phyloP scores from a whole-genome alignment of 2,888 invertebrate species.

The Aphelenchoides bicaudatus region DNA sequence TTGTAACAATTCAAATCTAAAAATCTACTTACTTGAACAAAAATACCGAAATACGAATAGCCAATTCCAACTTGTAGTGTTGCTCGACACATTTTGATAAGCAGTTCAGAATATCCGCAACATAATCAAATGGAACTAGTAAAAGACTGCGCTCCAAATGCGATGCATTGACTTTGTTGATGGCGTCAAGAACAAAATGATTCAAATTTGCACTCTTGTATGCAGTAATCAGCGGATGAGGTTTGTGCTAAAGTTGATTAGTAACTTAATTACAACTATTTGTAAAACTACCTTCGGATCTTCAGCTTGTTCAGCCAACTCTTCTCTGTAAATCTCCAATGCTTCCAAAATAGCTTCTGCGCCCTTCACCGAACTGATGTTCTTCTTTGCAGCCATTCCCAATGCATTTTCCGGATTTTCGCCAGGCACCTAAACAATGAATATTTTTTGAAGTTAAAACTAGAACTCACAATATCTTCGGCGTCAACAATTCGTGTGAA shows the following conservation, averaged over 20 bases:
- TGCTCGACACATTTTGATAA: constrained; percentile 71
- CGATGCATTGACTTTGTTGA: constrained; percentile 15
- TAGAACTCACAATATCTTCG: constrained; percentile 61
- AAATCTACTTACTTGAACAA: constrained; percentile 57
- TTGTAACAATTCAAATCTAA: neutral
- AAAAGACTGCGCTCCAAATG: constrained; percentile 85
- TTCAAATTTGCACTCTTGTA: constrained; percentile 67
- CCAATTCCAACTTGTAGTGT: constrained; percentile 73
- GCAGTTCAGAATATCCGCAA: constrained; percentile 74
- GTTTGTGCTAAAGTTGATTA: constrained; percentile 61
- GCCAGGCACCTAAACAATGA: constrained; percentile 61
- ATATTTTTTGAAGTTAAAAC: neutral
- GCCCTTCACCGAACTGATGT: constrained; percentile 75
- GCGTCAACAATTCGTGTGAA: constrained; percentile 65
- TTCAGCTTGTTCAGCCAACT: constrained; percentile 32
- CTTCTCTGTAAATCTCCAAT: constrained; percentile 70
- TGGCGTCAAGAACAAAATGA: constrained; percentile 31
- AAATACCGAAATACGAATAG: constrained; percentile 75
- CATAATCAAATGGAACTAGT: constrained; percentile 77
- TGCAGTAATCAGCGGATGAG: constrained; percentile 79
- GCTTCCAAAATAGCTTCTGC: constrained; percentile 86
- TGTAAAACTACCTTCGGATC: constrained; percentile 44
- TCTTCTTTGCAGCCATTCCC: constrained; percentile 78
- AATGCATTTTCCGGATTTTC: constrained; percentile 69
- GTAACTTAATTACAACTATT: constrained; percentile 10